Base-by-base conservation (phyloP, 2,797 vertebrate genomes). In the Scarus forsteni region DNA sequence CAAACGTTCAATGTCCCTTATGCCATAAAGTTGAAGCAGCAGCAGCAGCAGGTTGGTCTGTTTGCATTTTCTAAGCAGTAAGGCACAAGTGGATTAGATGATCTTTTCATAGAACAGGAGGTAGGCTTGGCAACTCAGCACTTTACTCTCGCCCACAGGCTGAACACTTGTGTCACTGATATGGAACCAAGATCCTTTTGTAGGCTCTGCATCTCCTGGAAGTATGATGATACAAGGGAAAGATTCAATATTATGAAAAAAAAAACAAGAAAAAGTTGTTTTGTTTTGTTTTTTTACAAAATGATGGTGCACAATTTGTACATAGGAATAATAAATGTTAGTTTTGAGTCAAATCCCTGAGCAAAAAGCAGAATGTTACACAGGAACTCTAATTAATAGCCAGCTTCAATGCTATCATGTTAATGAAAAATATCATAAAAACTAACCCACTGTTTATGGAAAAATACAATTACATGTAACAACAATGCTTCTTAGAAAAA, bases 21-120 rank as follows among this genome's bases (percentile, higher is more conserved):
- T 40, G 42, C 9, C 60, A 53, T 38, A 14, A 52, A 61, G 53
- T 69, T 45, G 66, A 79, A 85, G 76, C 70, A 77, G 52, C 66
- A 74, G 52, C 66, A 74, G 65, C 60, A 76, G 75, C 74, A 72
- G 44, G 61, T 74, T 73, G 62, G 65, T 53, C 68, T 39, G 54
- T 65, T 54, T 51, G 36, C 19, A 45, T 74, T 88, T 78, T 84
- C 87, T 84, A 77, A 89, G 84, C 57, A 35, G 27, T 43, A 61
- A 63, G 39, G 69, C 58, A 65, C 58, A 3, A 15, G 43, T 38
- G 3, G 7, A 61, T 87, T 85, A 94, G n/a, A 80, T 76, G 79
- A 97, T 91, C 87, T 95, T 94, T 89, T 99, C 98, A 8, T 99
- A 99, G 88, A 99, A 99, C 12, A 99, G 95, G 85, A 99, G 96